Base-by-base conservation (phyloP, 2,113 vertebrate species). In the Ciconia stormi region DNA sequence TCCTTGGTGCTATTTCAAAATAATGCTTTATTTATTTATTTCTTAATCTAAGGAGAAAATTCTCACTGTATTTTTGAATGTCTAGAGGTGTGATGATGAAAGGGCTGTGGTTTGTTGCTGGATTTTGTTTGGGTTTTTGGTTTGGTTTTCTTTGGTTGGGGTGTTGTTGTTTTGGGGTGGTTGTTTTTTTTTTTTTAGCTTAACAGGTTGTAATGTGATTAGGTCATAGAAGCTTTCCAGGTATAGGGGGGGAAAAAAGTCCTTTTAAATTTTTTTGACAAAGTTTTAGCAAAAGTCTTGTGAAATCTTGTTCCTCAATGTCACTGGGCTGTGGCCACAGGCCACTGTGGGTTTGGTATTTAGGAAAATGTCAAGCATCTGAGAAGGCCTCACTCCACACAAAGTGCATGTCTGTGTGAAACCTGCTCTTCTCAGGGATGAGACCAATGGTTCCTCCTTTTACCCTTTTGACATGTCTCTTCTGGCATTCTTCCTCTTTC, bases 261-360 rank as follows among this genome's bases (percentile, higher is more conserved):
- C 2, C 7, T 21, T 22, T 29, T 18, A 14, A 6, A 7, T 13
- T 36, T 29, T n/a, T 42, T 34, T 32, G 1, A 13, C 1, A 9
- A 15, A 49, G 5, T 38, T 73, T 84, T 44, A 66, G 32, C 46
- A 71, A 12, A 61, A 32, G 8, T 32, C 3, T 63, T 52, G 13
- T 59, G 52, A 84, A 70, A 40, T 66, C 38, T 72, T 6, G 0
- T 93, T 93, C 65, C 69, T 95, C 2, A 2, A 5, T 80, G 52
- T 52, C 44, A 15, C 38, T 42, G 79, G 40, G 7, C 62, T 71
- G 62, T 88, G 42, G 70, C 70, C 56, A 69, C 59, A 87, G 58
- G 34, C 62, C 29, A 8, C 23, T 20, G 50, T 72, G 66, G 77
- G 34, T 66, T 81, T 44, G 50, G 17, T 46, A 17, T 55, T 21